A percentile compares a stretch with the other conserved stretches of the same genome.
These are phyloP conservation scores for Ceramica pisi DNA, from an alignment of 2,888 invertebrate species.

Conservation along the genomic window DNA sequence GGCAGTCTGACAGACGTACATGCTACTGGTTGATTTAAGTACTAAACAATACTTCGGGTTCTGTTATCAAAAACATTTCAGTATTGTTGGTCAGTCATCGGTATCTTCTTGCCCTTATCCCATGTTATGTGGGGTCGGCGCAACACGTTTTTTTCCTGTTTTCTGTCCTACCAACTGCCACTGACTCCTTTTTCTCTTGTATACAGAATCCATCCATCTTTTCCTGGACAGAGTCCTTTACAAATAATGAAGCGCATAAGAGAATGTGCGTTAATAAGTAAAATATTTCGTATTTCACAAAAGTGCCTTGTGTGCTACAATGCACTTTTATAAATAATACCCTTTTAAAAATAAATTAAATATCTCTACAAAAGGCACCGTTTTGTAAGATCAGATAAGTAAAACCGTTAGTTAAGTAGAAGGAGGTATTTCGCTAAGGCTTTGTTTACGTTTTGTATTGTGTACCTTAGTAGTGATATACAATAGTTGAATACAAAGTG, in stretches of 20 bases:
- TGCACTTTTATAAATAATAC: not conserved
- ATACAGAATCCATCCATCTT: too few species aligned
- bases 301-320: not conserved
- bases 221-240: not conserved
- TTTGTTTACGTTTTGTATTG: slow-evolving; percentile 23
- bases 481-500: not conserved
- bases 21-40: too few species aligned
- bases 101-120: too few species aligned
- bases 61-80: not conserved
- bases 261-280: not conserved
- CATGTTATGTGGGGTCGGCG: too few species aligned
- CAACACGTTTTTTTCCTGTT: too few species aligned
- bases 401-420: too few species aligned
- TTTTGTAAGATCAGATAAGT: slow-evolving; percentile 46
- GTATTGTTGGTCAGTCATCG: not conserved
- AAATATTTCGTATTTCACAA: not conserved
- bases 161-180: too few species aligned
- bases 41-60: too few species aligned
- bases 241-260: not conserved
- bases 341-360: slow-evolving; percentile 14
- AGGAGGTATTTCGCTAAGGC: slow-evolving; percentile 6
- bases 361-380: slow-evolving; percentile 18
- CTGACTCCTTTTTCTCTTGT: too few species aligned
- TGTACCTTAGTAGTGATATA: not conserved
- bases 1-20: too few species aligned